Evolutionary conservation across 2,888 invertebrate genomes (phyloP).

Genomic region (Agrilus mali): DNA sequence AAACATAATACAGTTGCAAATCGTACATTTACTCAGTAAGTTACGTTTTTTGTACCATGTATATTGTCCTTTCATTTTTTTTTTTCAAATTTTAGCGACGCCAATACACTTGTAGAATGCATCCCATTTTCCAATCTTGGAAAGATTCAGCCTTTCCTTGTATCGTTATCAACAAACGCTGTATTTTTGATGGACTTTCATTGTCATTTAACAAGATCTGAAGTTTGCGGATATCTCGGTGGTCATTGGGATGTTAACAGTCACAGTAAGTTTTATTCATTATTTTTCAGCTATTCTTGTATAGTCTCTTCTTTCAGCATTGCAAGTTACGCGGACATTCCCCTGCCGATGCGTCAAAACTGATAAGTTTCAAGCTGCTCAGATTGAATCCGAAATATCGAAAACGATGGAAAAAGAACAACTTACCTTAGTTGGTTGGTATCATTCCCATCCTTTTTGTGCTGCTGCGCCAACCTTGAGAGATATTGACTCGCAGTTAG

Average conservation of each 20-base stretch:
- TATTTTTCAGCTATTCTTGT: no score
- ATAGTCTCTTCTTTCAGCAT: constrained; percentile 40
- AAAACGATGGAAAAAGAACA: constrained; percentile 72
- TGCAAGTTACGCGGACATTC: constrained; percentile 78
- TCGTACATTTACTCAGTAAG: constrained; percentile 66
- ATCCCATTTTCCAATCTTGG: constrained; percentile 77
- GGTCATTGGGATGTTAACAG: constrained; percentile 91
- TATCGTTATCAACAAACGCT: constrained; percentile 78
- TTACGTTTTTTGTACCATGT: constrained; percentile 12
- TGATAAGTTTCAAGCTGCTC: constrained; percentile 62
- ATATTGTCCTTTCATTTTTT: background rate
- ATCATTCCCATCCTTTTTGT: constrained; percentile 85
- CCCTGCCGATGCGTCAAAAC: constrained; percentile 74
- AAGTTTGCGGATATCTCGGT: constrained; percentile 91
- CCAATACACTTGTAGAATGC: constrained; percentile 79
- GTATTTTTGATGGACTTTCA: constrained; percentile 84
- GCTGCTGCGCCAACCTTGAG: constrained; percentile 76
- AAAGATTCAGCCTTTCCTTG: constrained; percentile 84
- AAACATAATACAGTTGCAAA: constrained; percentile 65
- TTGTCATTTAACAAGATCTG: constrained; percentile 84
- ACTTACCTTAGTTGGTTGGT: constrained; percentile 83
- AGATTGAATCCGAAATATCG: constrained; percentile 72
- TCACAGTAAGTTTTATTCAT: constrained; percentile 59
- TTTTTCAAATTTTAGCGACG: constrained; percentile 48
- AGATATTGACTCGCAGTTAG: constrained; percentile 86